Base-by-base conservation (phyloP, 2,888 invertebrate genomes). In the Limnephilus lunatus region DNA sequence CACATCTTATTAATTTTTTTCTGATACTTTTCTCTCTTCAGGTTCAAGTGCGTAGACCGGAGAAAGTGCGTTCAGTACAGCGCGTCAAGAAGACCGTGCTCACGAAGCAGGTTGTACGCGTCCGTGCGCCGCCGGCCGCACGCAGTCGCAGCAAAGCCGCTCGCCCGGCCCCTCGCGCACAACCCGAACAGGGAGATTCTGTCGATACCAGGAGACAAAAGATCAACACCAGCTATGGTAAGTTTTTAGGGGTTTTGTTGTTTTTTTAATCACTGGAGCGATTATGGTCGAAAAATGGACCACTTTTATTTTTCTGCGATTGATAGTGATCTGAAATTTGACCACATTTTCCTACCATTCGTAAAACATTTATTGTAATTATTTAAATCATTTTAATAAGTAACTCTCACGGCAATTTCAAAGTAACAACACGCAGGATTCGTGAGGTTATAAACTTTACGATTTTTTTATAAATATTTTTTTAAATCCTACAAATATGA, bases 61-160 rank as follows among this genome's bases (percentile, higher is more conserved):
- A 98, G 95, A 98, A 98, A 94, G 97, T 99, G 0, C 97, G 97
- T 92, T 97, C 97, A 0, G 97, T 98, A 85, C 98, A 98, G 94
- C 97, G 98, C 94, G 98, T 99, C 0, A 98, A 98, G 96, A 99
- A 99, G 95, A 98, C 98, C 0, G 98, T 98, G 93, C 97, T 98
- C 95, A 98, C 98, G 68, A 97, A 98, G 94, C 98, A 98, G 94
- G 97, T 98, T 93, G 98, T 99, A 25, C 98, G 98, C 0, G 98
- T 98, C 14, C 97, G 97, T 92, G 96, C 96, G 89, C 96, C 97
- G 0, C 95, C 95, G 80, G 94, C 95, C n/a, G 94, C 95, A 44
- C 95, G 94, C 85, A 96, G 96, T 92, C 95, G 95, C 94, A 94
- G 95, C 94, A 94, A 94, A 3, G 89, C 83, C 80, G 86, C 19